Evolutionary conservation across 2,888 invertebrate species (phyloP).

Genomic region (Cheilosia urbana): DNA sequence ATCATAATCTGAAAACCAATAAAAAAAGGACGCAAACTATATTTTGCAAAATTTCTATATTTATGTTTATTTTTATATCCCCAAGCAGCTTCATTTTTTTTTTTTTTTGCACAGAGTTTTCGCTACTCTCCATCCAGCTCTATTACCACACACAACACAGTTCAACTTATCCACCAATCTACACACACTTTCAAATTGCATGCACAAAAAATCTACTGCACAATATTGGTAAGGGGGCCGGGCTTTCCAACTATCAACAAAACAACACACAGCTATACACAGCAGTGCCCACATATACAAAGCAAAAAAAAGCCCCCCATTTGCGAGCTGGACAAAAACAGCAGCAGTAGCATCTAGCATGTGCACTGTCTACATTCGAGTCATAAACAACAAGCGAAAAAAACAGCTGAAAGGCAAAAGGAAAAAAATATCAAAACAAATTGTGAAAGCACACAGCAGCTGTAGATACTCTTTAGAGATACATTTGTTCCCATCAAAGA

Average conservation of each 20-base stretch:
- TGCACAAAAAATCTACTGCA: slow-evolving; percentile 56
- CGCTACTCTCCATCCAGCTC: slow-evolving; percentile 54
- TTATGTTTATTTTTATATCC: slow-evolving; percentile 74
- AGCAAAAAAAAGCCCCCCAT: slow-evolving; percentile 53
- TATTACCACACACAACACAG: slow-evolving; percentile 63
- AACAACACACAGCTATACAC: slow-evolving; percentile 62
- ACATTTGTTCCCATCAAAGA: slow-evolving; percentile 43
- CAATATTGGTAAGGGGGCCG: slow-evolving; percentile 75
- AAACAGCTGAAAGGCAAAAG: slow-evolving; percentile 27
- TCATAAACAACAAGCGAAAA: slow-evolving; percentile 57
- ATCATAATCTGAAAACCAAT: slow-evolving; percentile 72
- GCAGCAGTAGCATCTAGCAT: slow-evolving; percentile 56
- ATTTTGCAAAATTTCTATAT: slow-evolving; percentile 74
- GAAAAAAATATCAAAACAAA: slow-evolving; percentile 38
- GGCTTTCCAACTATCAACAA: slow-evolving; percentile 75
- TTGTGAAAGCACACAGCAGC: slow-evolving; percentile 55
- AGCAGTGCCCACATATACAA: slow-evolving; percentile 43
- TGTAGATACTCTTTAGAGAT: slow-evolving; percentile 36
- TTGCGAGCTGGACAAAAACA: slow-evolving; percentile 68
- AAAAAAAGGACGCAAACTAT: slow-evolving; percentile 73
- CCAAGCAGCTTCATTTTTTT: slow-evolving; percentile 32
- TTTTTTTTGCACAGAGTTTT: slow-evolving; percentile 22
- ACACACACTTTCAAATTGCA: slow-evolving; percentile 61
- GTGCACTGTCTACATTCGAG: slow-evolving; percentile 64
- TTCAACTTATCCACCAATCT: slow-evolving; percentile 49